phyloP scores from a whole-genome alignment of 2,797 vertebrate species.

The Chelmon rostratus region DNA sequence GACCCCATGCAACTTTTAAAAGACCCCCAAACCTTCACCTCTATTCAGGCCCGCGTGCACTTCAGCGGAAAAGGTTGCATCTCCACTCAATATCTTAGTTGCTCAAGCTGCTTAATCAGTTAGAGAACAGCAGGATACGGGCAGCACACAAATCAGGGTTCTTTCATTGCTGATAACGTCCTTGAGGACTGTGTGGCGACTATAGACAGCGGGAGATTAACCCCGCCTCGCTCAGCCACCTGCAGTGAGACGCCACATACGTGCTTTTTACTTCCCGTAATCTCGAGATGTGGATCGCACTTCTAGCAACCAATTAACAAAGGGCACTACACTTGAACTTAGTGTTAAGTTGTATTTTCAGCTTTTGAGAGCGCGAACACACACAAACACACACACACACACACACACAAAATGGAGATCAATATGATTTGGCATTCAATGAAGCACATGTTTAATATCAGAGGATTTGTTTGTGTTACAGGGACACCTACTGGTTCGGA shows the following conservation, averaged over 20 bases:
- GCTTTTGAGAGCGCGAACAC: slow-evolving; percentile 9
- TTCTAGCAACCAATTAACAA: slow-evolving; percentile 62
- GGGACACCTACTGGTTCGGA: slow-evolving; percentile 79
- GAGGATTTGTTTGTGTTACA: slow-evolving; percentile 70
- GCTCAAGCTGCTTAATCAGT: slow-evolving; percentile 51
- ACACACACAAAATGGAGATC: slow-evolving; percentile 44
- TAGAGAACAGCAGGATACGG: slow-evolving; percentile 39
- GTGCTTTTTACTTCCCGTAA: slow-evolving; percentile 23
- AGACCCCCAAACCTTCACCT: slow-evolving; percentile 1
- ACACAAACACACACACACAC: neutral
- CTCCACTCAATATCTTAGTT: slow-evolving; percentile 24
- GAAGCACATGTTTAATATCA: slow-evolving; percentile 14
- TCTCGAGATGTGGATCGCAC: slow-evolving; percentile 52
- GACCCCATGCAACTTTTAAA: neutral
- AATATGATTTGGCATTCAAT: slow-evolving; percentile 39
- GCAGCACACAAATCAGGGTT: slow-evolving; percentile 54
- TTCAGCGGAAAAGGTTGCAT: slow-evolving; percentile 27
- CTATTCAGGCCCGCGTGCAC: slow-evolving; percentile 11
- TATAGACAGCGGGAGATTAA: slow-evolving; percentile 53
- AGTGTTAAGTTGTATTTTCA: slow-evolving; percentile 61
- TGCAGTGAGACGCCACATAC: slow-evolving; percentile 8
- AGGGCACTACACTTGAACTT: slow-evolving; percentile 53
- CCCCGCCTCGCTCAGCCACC: slow-evolving; percentile 19
- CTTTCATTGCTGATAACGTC: slow-evolving; percentile 53
- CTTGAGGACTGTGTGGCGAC: slow-evolving; percentile 56